phyloP scores from a whole-genome alignment of 2,888 invertebrate species.

The Pseudococcus jackbeardsleyi region DNA sequence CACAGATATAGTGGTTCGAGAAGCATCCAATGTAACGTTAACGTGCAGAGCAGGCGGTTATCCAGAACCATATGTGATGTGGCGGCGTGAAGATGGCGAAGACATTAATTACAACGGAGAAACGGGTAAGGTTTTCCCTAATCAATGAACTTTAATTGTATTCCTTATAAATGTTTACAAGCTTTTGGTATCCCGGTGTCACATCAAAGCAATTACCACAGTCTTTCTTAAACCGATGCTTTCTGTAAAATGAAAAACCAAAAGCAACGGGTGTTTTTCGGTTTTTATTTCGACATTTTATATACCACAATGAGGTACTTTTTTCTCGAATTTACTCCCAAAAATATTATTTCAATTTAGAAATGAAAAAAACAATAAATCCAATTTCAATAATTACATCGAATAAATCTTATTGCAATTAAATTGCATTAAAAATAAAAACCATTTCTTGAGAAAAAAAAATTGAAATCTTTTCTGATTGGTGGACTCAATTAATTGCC shows the following conservation, averaged over 20 bases:
- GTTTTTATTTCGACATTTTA: not conserved
- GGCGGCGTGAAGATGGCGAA: constrained; percentile 90
- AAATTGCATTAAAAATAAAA: not conserved
- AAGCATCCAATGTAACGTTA: constrained; percentile 89
- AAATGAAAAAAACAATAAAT: not conserved
- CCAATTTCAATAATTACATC: not conserved
- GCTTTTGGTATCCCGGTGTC: not conserved
- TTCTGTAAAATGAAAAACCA: constrained; percentile 7
- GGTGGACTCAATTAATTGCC: not conserved
- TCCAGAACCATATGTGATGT: constrained; percentile 93
- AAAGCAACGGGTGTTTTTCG: not conserved
- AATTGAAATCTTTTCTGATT: not conserved
- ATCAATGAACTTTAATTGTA: constrained; percentile 28
- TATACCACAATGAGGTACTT: not conserved
- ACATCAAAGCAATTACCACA: constrained; percentile 24
- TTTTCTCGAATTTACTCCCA: not conserved
- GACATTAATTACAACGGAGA: constrained; percentile 91
- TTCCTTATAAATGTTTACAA: not conserved
- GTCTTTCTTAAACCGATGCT: not conserved
- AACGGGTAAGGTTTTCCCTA: constrained; percentile 74
- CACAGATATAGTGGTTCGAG: constrained; percentile 91
- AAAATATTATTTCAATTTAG: not conserved
- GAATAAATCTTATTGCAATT: not conserved
- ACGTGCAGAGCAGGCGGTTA: constrained; percentile 91
- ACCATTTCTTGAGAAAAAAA: not conserved